A percentile compares a stretch with the other conserved stretches of the same genome.
Conservation (phyloP, 2,113 vertebrate species). For the Campylomormyrus tamandua region DNA sequence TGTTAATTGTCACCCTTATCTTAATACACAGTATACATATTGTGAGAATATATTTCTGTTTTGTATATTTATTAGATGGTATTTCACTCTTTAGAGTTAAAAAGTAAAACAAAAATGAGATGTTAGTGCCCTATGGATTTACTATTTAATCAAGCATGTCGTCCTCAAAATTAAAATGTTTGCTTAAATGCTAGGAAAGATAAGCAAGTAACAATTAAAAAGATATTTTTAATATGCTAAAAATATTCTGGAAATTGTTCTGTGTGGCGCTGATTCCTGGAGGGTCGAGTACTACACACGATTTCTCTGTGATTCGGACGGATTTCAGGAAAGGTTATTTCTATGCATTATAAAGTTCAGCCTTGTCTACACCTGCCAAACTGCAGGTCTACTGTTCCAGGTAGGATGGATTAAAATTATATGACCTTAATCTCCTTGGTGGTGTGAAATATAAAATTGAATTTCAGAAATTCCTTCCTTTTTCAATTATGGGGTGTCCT, state of each 20-base stretch:
- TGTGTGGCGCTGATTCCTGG: not conserved
- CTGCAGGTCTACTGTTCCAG: not conserved
- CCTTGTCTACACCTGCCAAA: not conserved
- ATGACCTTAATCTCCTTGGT: not conserved
- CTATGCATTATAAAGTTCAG: constrained; percentile 10
- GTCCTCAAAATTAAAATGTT: not conserved
- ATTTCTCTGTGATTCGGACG: not conserved
- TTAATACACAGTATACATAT: not conserved
- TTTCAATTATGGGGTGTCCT: not conserved
- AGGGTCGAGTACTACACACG: not conserved
- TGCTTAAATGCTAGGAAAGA: not conserved
- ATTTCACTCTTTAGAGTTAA: not conserved
- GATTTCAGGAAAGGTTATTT: not conserved
- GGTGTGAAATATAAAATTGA: not conserved
- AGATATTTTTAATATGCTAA: not conserved
- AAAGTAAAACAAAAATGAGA: not conserved
- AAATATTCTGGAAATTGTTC: not conserved
- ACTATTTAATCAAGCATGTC: not conserved
- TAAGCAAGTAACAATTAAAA: not conserved
- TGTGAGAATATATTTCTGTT: not conserved
- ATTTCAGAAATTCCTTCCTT: not conserved
- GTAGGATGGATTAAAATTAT: constrained; percentile 7
- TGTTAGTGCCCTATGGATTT: not conserved
- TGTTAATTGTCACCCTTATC: not conserved
- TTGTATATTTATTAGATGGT: not conserved